Evolutionary conservation across 2,888 invertebrate species (phyloP), one percentile per base, ranked within the genome.

Genomic region (Cerceris rybyensis): DNA sequence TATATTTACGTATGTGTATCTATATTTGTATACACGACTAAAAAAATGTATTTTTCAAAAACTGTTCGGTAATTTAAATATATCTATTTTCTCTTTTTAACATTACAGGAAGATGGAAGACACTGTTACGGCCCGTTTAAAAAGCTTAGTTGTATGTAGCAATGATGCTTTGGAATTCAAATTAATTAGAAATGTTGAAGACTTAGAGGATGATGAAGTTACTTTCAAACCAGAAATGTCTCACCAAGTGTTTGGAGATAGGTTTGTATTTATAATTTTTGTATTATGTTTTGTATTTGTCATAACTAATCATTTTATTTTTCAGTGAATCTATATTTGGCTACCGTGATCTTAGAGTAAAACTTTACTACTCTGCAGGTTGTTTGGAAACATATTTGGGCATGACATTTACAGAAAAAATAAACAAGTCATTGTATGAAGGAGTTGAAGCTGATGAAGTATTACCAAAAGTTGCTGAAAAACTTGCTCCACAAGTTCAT

Each of bases 211-310:
- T 92, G 95, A 95, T 46, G 93, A 93, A 0, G 92, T 93, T 8
- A 93, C 93, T 49, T 98, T 98, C 90, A 93, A 94, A 50, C 98
- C 98, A 0, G 96, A 96, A 70, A 98, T 98, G 96, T 96, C 97
- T 66, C 98, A 98, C 93, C 98, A 98, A 93, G 96, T 98, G 72
- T 98, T 98, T 92, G 98, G 98, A 6, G 96, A 97, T 84, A 96
- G 95, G 94, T 94, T 89, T 86, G 91, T 68, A 42, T 13, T 50
- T 65, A 0, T n/a, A 59, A 49, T 14, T 5, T 52, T 52, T 52
- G 1, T 52, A 14, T 13, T 0, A 52, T 7, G 14, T 7, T 52
- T 52, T 1, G 14, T 65, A 42, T 73, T 57, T 57, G 13, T 81
- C 69, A 4, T 65, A 50, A 68, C 57, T 14, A 82, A 91, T 58